Conservation (phyloP, 2,888 invertebrate species). For the Caradrina clavipalpis region DNA sequence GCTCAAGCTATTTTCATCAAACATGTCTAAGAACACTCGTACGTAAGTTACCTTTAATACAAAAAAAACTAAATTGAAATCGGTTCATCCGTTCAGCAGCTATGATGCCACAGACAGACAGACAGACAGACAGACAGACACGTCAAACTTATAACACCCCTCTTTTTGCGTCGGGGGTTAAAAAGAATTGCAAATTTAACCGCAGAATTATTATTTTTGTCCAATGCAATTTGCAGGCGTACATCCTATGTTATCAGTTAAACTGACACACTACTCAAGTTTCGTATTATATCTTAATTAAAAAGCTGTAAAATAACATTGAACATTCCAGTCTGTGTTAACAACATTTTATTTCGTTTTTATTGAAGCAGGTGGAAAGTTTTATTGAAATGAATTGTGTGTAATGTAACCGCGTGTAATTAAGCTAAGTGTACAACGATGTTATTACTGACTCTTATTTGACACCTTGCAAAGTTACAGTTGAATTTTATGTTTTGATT, state of each 20-base stretch:
- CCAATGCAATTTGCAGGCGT: not conserved
- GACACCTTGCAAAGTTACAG: slow-evolving; percentile 32
- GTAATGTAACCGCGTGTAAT: slow-evolving; percentile 18
- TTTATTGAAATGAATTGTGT: slow-evolving; percentile 34
- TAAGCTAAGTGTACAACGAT: slow-evolving; percentile 20
- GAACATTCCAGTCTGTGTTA: slow-evolving; percentile 31
- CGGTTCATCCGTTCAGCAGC: too few relatives aligned
- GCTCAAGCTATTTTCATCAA: too few relatives aligned
- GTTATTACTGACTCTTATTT: slow-evolving; percentile 1
- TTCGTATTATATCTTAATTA: slow-evolving; percentile 42
- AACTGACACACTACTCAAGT: not conserved
- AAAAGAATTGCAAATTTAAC: too few relatives aligned
- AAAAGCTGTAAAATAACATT: slow-evolving; percentile 42
- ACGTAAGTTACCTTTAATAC: too few relatives aligned
- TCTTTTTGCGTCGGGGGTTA: too few relatives aligned
- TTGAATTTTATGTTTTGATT: not conserved
- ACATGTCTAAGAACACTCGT: too few relatives aligned
- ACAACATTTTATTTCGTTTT: slow-evolving; percentile 42
- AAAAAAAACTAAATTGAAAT: too few relatives aligned
- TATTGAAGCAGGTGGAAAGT: slow-evolving; percentile 41
- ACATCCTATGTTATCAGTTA: slow-evolving; percentile 7
- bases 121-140: too few relatives aligned
- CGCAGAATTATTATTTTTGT: not conserved
- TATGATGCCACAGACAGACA: too few relatives aligned
- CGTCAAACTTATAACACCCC: too few relatives aligned